Percentiles rank a stretch among this genome's conserved stretches.
Conservation (phyloP, 2,888 invertebrate species). For the Thecocarcelia acutangulata region DNA sequence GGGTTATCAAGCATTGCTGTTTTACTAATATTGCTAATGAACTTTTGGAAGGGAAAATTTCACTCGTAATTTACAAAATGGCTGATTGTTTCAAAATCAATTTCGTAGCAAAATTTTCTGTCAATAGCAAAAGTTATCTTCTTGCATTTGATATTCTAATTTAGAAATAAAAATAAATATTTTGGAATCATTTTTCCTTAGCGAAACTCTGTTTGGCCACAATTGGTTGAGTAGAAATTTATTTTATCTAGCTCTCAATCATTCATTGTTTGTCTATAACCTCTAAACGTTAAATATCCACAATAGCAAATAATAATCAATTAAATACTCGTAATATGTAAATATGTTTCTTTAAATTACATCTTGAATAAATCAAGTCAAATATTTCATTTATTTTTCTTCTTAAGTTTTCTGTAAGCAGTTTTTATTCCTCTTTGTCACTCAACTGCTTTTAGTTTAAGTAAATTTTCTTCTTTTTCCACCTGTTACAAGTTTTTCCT, state of each 20-base stretch:
- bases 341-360: constrained; percentile 45
- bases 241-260: constrained; percentile 1
- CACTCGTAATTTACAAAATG: no score
- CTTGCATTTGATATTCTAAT: no score
- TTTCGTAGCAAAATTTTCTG: no score
- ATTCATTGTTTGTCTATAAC: constrained; percentile 2
- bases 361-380: constrained; percentile 17
- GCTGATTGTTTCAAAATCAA: no score
- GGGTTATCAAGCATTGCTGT: no score
- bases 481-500: constrained; percentile 13
- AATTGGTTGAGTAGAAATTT: background rate
- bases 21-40: no score
- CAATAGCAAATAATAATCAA: constrained; percentile 11
- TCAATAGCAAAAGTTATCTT: no score
- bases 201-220: background rate
- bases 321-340: constrained; percentile 46
- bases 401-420: constrained; percentile 19
- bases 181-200: background rate
- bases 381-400: constrained; percentile 10
- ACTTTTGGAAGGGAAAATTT: no score
- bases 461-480: constrained; percentile 45
- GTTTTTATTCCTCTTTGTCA: constrained; percentile 31
- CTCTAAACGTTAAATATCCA: constrained; percentile 30
- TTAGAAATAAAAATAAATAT: no score
- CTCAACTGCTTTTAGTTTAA: constrained; percentile 46